phyloP scores from a whole-genome alignment of 2,113 vertebrate genomes.

The Pao palembangensis region DNA sequence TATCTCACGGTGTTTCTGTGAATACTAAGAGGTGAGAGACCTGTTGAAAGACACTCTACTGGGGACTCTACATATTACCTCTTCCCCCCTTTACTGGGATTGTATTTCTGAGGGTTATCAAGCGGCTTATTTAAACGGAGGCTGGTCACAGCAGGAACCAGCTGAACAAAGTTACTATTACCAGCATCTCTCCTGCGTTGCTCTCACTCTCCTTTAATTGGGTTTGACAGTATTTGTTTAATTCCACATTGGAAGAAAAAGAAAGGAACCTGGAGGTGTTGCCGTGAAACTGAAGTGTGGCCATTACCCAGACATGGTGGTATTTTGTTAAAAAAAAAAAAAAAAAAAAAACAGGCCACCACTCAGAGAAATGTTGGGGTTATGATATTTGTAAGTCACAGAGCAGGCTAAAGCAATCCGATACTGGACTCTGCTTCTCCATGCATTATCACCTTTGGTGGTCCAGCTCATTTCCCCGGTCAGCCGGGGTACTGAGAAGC shows the following conservation, averaged over 20 bases:
- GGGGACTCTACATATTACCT: conserved; percentile 53
- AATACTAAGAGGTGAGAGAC: conserved; percentile 55
- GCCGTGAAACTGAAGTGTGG: conserved; percentile 75
- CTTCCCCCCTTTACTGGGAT: conserved; percentile 60
- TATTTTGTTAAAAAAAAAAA: conserved; percentile 46
- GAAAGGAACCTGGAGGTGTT: conserved; percentile 56
- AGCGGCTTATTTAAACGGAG: conserved; percentile 79
- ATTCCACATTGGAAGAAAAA: conserved; percentile 73
- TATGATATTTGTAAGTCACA: conserved; percentile 43
- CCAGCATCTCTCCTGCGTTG: conserved; percentile 73
- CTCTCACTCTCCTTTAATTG: conserved; percentile 80
- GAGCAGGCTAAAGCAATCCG: conserved; percentile 61
- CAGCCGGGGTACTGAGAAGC: conserved; percentile 64
- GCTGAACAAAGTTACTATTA: conserved; percentile 83
- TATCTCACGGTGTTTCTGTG: conserved; percentile 36
- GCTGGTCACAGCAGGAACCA: conserved; percentile 81
- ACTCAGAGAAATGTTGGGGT: conserved; percentile 53
- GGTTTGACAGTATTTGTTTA: conserved; percentile 83
- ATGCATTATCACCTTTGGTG: conserved; percentile 72
- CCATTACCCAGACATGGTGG: conserved; percentile 73
- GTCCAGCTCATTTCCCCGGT: conserved; percentile 74
- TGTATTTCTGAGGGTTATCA: conserved; percentile 78
- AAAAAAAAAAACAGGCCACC: conserved; percentile 27
- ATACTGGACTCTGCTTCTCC: conserved; percentile 43
- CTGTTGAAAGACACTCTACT: conserved; percentile 63